Evolutionary conservation across 2,888 invertebrate genomes (phyloP).

Genomic region (Cataglyphis rosenhaueri): DNA sequence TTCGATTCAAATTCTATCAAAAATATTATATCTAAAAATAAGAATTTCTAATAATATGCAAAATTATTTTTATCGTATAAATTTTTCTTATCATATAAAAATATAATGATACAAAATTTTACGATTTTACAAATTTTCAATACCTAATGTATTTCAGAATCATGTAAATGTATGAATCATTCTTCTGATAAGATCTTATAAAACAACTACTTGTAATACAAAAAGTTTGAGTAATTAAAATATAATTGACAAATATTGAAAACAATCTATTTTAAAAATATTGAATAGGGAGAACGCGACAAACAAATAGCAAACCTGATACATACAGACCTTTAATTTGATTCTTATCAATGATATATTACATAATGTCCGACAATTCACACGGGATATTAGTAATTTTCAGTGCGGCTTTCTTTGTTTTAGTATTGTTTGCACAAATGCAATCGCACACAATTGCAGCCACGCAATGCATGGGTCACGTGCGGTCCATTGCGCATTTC

Average conservation of each 20-base stretch:
- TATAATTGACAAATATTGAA: neutral
- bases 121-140: neutral
- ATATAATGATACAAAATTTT: neutral
- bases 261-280: constrained; percentile 20
- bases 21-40: neutral
- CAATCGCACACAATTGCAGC: constrained; percentile 55
- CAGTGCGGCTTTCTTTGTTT: constrained; percentile 39
- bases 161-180: neutral
- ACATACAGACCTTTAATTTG: constrained; percentile 20
- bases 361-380: constrained; percentile 41
- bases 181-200: neutral
- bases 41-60: neutral
- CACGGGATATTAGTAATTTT: constrained; percentile 46
- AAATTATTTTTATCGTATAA: neutral
- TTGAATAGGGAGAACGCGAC: neutral
- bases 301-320: constrained; percentile 4
- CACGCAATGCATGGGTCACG: constrained; percentile 54
- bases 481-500: constrained; percentile 60
- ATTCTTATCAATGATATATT: constrained; percentile 42
- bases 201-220: neutral
- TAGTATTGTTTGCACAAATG: constrained; percentile 31
- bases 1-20: neutral
- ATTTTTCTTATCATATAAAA: neutral
- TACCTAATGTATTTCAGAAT: neutral
- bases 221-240: neutral